Evolutionary conservation across 1,140 invertebrate genomes (phyloP), one percentile per base, ranked within the genome.

Genomic region (Dermatophagoides farinae): DNA sequence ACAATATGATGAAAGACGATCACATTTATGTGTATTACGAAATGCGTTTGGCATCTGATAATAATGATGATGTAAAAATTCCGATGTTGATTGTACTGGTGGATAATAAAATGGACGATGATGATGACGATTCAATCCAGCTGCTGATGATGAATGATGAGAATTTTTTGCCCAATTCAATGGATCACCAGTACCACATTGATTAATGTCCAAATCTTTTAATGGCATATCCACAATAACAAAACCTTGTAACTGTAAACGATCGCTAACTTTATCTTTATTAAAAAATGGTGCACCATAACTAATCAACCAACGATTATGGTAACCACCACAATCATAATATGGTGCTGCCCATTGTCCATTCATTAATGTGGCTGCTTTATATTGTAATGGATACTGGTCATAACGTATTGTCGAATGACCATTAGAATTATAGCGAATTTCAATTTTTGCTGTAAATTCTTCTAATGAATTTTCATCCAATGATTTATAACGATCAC

Each of bases 261-360:
- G 86, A 25, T 80, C 81, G 77, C 85, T 87, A 51, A 97, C 78
- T 70, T 82, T 85, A 71, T 96, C 90, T 82, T 85, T 89, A 57
- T 92, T 92, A 73, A 98, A 98, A 79, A 97, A 97, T 57, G 92
- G 92, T 57, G 82, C 82, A 54, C 86, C 83, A 77, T 96, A 97
- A 43, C 87, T 90, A 64, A 97, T 80, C 64, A 95, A 78, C 93
- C 92, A 97, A 18, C 65, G 54, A 23, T 68, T 66, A 37, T 73
- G 66, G 8, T 71, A 86, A 43, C 88, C 89, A 67, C 85, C 77
- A 75, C 93, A 97, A 75, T 96, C 90, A 71, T 85, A 97, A 69
- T 88, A 88, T 4, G 93, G 92, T 66, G 80, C 75, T 46, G 86
- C 83, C 93, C 93, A 97, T 70, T 86, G 82, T 10, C 92, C 92